Percentiles rank a stretch among this genome's conserved stretches.
Evolutionary conservation across 2,888 invertebrate species (phyloP).

Genomic region (Clunio marinus): DNA sequence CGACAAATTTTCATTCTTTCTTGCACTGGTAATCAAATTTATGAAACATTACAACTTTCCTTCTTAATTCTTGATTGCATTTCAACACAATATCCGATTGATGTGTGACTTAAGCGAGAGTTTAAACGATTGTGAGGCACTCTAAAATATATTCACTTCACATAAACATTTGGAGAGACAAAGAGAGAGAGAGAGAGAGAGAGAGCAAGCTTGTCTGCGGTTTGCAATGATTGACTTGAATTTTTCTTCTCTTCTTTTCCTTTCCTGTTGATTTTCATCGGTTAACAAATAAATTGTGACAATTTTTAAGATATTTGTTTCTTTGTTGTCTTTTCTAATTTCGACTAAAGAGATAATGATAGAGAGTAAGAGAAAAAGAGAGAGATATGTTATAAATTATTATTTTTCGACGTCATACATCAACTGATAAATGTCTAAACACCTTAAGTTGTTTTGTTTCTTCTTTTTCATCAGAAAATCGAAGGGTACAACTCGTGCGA

Average conservation of each 20-base stretch:
- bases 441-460: too few species aligned
- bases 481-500: too few species aligned
- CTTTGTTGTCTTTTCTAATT: too few species aligned
- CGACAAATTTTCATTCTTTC: constrained; percentile 30
- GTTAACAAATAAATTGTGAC: not conserved
- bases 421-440: too few species aligned
- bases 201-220: not conserved
- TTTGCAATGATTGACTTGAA: not conserved
- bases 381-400: not conserved
- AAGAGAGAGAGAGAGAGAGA: constrained; percentile 9
- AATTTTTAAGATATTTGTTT: not conserved
- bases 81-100: not conserved
- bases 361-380: not conserved
- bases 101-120: constrained; percentile 10
- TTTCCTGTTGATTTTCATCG: not conserved
- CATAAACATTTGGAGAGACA: too few species aligned
- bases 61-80: too few species aligned
- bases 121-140: constrained; percentile 21
- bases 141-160: too few species aligned
- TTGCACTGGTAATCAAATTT: not conserved
- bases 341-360: not conserved
- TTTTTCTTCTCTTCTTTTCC: not conserved
- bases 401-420: too few species aligned
- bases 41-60: not conserved
- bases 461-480: too few species aligned